Evolutionary conservation across 2,113 vertebrate genomes (phyloP).

Genomic region (Hassar affinis): DNA sequence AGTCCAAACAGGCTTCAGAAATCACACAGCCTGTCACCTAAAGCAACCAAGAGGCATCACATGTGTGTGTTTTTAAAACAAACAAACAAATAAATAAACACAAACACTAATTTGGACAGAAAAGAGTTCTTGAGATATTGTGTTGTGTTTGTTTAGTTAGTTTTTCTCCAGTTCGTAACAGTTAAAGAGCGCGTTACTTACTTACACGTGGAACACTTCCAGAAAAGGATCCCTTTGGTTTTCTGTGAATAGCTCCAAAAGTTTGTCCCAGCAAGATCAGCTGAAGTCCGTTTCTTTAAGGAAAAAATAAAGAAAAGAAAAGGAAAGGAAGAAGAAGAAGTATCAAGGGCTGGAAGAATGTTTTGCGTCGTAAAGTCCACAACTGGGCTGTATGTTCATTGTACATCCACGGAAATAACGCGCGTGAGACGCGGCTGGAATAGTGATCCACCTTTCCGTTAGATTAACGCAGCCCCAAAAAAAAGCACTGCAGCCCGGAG

Average conservation of each 20-base stretch:
- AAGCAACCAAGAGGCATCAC: not conserved
- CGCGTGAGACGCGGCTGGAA: constrained; percentile 40
- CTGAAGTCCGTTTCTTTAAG: not conserved
- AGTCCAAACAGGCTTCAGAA: not conserved
- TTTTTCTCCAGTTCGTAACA: not conserved
- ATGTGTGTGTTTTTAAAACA: not conserved
- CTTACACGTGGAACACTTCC: constrained; percentile 6
- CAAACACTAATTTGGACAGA: not conserved
- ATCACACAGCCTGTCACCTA: not conserved
- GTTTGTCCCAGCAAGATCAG: constrained; percentile 11
- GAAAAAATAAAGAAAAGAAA: not conserved
- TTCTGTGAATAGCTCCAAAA: not conserved
- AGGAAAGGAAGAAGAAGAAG: not conserved
- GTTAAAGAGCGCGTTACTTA: not conserved
- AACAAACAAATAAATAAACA: not conserved
- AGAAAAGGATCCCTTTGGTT: not conserved
- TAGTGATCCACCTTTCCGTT: constrained; percentile 55
- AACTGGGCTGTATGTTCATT: constrained; percentile 66
- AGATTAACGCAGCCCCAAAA: constrained; percentile 35
- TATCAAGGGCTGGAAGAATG: constrained; percentile 51
- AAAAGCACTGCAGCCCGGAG: constrained; percentile 55
- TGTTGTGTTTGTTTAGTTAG: too few species aligned
- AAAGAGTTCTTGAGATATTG: not conserved
- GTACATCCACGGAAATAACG: constrained; percentile 60
- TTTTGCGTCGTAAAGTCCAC: constrained; percentile 57